These are phyloP conservation scores for Wasmannia auropunctata DNA, from an alignment of 1,140 invertebrate species.

Conservation along the genomic window DNA sequence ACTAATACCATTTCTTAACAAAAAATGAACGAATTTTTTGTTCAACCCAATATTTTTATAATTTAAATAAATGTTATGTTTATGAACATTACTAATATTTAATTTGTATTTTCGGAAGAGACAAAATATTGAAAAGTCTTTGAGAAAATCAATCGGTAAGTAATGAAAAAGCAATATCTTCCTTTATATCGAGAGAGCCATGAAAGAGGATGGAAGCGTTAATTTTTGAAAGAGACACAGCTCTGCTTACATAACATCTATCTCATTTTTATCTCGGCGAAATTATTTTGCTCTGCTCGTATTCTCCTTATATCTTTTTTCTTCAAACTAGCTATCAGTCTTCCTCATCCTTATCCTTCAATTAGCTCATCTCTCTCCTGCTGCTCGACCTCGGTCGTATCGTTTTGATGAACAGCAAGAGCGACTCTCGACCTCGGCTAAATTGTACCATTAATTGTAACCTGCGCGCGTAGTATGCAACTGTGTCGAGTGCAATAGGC, in stretches of 20 bases:
- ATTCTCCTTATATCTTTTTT: neutral
- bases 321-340: neutral
- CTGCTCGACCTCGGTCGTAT: neutral
- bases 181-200: neutral
- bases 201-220: neutral
- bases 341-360: neutral
- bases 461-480: conserved; percentile 65
- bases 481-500: conserved; percentile 70
- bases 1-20: too few relatives aligned
- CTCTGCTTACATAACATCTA: conserved; percentile 37
- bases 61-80: neutral
- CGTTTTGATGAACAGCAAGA: conserved; percentile 28
- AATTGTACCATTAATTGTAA: conserved; percentile 73
- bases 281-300: conserved; percentile 49
- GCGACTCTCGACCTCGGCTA: conserved; percentile 41
- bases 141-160: neutral
- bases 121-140: neutral
- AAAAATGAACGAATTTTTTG: too few relatives aligned
- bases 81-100: neutral
- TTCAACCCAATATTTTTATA: too few relatives aligned
- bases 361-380: neutral
- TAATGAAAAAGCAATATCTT: conserved; percentile 20
- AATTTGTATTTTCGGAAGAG: neutral
- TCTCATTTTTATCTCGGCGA: conserved; percentile 35
- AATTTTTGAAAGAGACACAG: conserved; percentile 47